Percentiles rank a stretch among this genome's conserved stretches.
phyloP scores from a whole-genome alignment of 2,888 invertebrate genomes.

The Colletes collaris region DNA sequence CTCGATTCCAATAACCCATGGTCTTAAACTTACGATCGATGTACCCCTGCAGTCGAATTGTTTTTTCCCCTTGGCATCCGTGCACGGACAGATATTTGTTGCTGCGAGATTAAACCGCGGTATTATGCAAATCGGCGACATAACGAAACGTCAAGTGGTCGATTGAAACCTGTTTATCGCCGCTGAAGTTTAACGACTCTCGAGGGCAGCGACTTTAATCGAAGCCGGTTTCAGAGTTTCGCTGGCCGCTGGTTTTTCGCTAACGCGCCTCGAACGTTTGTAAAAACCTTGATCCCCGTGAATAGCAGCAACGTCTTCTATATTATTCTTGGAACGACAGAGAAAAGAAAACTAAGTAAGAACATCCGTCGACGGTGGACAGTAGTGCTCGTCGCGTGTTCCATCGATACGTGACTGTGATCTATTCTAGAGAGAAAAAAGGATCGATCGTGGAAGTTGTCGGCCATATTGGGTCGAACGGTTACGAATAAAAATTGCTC shows the following conservation, averaged over 20 bases:
- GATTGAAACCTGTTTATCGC: constrained; percentile 48
- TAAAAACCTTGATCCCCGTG: constrained; percentile 17
- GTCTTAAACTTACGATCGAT: constrained; percentile 16
- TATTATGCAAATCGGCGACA: constrained; percentile 45
- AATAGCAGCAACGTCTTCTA: neutral
- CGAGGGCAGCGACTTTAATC: constrained; percentile 19
- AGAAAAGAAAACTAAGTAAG: no score
- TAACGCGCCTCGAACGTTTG: neutral
- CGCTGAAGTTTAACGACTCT: constrained; percentile 48
- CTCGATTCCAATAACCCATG: constrained; percentile 1
- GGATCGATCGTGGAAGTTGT: no score
- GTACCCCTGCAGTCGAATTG: constrained; percentile 5
- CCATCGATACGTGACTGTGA: constrained; percentile 6
- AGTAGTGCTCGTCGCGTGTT: constrained; percentile 19
- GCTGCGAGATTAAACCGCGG: constrained; percentile 23
- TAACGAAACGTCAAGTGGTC: constrained; percentile 39
- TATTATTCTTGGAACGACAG: neutral
- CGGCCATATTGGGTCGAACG: no score
- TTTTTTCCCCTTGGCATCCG: constrained; percentile 11
- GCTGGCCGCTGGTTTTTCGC: neutral
- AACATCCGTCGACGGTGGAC: no score
- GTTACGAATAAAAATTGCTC: no score
- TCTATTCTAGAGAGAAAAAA: no score
- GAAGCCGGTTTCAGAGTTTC: constrained; percentile 27
- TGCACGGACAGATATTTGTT: constrained; percentile 11